A percentile compares a stretch with the other conserved stretches of the same genome.
These are phyloP conservation scores for Ichneumoninae sp. DNA, from an alignment of 2,888 invertebrate species.

Conservation along the genomic window DNA sequence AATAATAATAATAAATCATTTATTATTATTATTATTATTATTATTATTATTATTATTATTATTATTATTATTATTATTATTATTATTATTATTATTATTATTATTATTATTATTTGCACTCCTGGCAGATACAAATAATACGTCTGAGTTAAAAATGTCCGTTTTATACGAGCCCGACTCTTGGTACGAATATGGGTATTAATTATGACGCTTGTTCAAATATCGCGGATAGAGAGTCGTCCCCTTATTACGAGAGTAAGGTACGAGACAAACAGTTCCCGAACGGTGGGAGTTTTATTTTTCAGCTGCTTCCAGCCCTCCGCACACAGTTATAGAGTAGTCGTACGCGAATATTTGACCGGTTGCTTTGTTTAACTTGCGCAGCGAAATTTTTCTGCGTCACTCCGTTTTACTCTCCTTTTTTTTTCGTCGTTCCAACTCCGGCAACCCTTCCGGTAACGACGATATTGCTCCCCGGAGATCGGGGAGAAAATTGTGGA, in stretches of 20 bases:
- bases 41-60: neutral
- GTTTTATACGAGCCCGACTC: slow-evolving; percentile 66
- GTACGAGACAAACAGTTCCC: slow-evolving; percentile 22
- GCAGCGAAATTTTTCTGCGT: slow-evolving; percentile 81
- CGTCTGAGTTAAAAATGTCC: slow-evolving; percentile 61
- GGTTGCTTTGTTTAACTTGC: slow-evolving; percentile 83
- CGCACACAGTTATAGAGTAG: slow-evolving; percentile 25
- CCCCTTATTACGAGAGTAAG: slow-evolving; percentile 68
- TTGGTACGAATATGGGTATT: slow-evolving; percentile 80
- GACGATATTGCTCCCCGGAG: slow-evolving; percentile 81
- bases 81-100: neutral
- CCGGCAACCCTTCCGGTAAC: slow-evolving; percentile 51
- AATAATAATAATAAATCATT: no score
- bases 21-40: neutral
- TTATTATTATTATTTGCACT: slow-evolving; percentile 28
- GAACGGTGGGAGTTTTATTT: slow-evolving; percentile 50
- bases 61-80: slow-evolving; percentile 9
- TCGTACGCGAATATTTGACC: slow-evolving; percentile 62
- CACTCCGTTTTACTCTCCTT: slow-evolving; percentile 57
- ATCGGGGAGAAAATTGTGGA: slow-evolving; percentile 67
- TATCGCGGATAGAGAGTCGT: slow-evolving; percentile 74
- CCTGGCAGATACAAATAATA: slow-evolving; percentile 70
- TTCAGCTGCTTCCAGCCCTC: slow-evolving; percentile 73
- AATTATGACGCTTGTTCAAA: slow-evolving; percentile 84
- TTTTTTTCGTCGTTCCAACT: neutral